Evolutionary conservation across 2,888 invertebrate genomes (phyloP).

Genomic region (Thyatira batis): DNA sequence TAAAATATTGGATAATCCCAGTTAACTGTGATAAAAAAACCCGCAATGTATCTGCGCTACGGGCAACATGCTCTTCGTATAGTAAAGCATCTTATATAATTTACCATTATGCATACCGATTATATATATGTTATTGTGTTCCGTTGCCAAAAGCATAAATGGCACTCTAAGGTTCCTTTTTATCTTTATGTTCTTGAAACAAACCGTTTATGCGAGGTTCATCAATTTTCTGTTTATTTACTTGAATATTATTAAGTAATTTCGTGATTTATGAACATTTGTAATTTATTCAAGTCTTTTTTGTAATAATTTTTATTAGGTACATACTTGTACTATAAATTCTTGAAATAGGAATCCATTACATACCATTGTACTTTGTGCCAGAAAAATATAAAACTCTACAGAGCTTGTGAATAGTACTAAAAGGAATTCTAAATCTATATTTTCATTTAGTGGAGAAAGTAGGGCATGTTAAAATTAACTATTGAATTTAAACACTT

Average conservation of each 20-base stretch:
- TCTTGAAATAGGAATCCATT: constrained; percentile 17
- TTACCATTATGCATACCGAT: constrained; percentile 32
- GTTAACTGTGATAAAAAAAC: constrained; percentile 28
- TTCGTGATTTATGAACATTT: too few species aligned
- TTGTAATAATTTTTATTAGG: constrained; percentile 24
- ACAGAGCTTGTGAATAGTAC: too few species aligned
- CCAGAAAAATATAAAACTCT: too few species aligned
- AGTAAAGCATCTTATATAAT: constrained; percentile 41
- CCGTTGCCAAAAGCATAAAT: too few species aligned
- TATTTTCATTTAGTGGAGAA: too few species aligned
- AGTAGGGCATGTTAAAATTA: too few species aligned
- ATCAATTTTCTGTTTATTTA: constrained; percentile 39
- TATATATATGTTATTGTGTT: too few species aligned
- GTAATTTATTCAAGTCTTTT: too few species aligned
- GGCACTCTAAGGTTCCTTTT: too few species aligned
- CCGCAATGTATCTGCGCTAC: constrained; percentile 29
- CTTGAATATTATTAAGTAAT: too few species aligned
- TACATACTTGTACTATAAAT: too few species aligned
- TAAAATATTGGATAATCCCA: constrained; percentile 29
- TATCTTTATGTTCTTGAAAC: constrained; percentile 44
- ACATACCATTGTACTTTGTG: not conserved
- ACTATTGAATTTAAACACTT: constrained; percentile 9
- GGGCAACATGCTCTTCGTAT: constrained; percentile 34
- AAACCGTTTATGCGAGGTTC: constrained; percentile 31
- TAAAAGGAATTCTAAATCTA: too few species aligned